phyloP scores from a whole-genome alignment of 2,888 invertebrate genomes.

The Morpho helenor region DNA sequence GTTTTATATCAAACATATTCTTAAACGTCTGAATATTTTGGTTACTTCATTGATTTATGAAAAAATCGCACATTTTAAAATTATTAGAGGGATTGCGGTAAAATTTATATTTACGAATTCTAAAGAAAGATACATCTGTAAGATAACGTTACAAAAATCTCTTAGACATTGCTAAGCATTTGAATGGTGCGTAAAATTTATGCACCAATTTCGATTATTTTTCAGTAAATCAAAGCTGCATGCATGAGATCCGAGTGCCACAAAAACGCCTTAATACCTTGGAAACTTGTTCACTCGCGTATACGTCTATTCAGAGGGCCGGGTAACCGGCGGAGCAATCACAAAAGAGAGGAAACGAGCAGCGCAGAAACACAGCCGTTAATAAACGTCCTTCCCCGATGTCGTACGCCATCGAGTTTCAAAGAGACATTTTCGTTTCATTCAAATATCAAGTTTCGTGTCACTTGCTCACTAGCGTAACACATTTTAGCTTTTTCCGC shows the following conservation, averaged over 20 bases:
- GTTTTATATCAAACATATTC: no score
- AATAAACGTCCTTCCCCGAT: slow-evolving; percentile 57
- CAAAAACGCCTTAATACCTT: slow-evolving; percentile 51
- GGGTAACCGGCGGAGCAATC: slow-evolving; percentile 52
- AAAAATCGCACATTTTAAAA: no score
- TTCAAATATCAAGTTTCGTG: slow-evolving; percentile 29
- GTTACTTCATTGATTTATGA: no score
- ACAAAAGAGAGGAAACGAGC: slow-evolving; percentile 61
- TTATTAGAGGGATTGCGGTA: no score
- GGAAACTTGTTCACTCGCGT: slow-evolving; percentile 58
- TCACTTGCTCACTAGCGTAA: slow-evolving; percentile 24
- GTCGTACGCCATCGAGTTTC: slow-evolving; percentile 31
- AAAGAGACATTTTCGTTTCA: slow-evolving; percentile 31
- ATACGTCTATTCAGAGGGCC: slow-evolving; percentile 54
- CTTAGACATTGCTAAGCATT: no score
- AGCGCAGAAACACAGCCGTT: slow-evolving; percentile 59
- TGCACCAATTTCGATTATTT: not conserved
- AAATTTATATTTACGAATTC: no score
- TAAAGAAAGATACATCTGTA: no score
- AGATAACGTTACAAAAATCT: no score
- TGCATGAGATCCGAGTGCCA: slow-evolving; percentile 28
- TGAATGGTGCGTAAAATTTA: no score
- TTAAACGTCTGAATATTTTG: no score
- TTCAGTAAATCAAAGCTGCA: slow-evolving; percentile 21
- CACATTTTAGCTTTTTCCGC: slow-evolving; percentile 22